Percentiles rank a stretch among this genome's conserved stretches.
These are phyloP conservation scores for Tragulus kanchil DNA, from an alignment of 2,113 vertebrate species.

Conservation along the genomic window DNA sequence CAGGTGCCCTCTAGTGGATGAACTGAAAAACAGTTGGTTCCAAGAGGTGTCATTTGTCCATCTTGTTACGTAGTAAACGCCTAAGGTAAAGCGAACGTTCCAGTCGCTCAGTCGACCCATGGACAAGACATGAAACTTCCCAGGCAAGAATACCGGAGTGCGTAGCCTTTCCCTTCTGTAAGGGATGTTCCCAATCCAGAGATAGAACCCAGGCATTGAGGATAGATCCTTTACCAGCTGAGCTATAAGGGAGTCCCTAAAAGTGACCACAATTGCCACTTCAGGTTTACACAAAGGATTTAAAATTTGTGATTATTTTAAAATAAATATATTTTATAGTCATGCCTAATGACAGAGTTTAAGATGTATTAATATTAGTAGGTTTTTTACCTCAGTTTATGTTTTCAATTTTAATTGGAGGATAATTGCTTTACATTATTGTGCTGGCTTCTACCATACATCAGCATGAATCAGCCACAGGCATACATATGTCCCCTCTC, in stretches of 20 bases:
- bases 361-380: neutral
- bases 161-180: no score
- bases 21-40: neutral
- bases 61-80: neutral
- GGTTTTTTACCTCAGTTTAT: neutral
- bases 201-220: no score
- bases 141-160: no score
- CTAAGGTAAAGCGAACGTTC: neutral
- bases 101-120: no score
- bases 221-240: no score
- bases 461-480: neutral
- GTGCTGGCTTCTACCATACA: neutral
- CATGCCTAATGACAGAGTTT: neutral
- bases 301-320: neutral
- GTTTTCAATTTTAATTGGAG: neutral
- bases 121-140: no score
- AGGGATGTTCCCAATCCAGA: no score
- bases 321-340: neutral
- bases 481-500: neutral
- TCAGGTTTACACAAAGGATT: neutral
- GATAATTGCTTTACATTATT: neutral
- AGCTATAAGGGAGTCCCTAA: no score
- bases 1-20: slow-evolving; percentile 83
- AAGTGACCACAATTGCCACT: neutral
- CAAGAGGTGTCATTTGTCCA: neutral